Evolutionary conservation across 2,797 vertebrate species (phyloP).

Genomic region (Otolemur crassicaudatus): DNA sequence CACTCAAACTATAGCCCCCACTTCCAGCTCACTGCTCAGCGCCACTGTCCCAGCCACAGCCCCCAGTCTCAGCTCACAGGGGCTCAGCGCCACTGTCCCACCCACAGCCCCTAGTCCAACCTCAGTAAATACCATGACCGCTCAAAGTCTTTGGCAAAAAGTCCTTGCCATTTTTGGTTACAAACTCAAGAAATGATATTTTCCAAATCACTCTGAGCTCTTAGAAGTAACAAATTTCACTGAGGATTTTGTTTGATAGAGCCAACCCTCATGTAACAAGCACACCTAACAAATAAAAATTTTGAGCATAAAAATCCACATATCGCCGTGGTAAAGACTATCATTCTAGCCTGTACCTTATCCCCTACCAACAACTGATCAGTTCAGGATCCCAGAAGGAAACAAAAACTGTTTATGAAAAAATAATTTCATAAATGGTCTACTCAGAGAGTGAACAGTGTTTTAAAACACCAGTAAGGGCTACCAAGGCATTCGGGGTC

Average conservation of each 20-base stretch:
- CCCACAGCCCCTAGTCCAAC: background rate
- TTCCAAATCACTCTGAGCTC: background rate
- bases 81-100: background rate
- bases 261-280: background rate
- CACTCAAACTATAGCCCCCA: background rate
- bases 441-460: background rate
- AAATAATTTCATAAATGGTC: background rate
- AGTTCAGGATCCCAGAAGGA: background rate
- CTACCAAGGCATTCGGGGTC: background rate
- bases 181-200: background rate
- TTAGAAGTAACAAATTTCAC: background rate
- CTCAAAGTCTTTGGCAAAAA: background rate
- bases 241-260: background rate
- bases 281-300: conserved; percentile 53
- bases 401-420: background rate
- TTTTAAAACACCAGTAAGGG: background rate
- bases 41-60: background rate
- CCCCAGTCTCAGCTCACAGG: too few relatives aligned
- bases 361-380: background rate
- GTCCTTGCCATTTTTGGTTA: background rate
- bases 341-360: background rate
- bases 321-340: background rate
- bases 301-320: conserved; percentile 35
- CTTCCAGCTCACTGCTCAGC: background rate
- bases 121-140: background rate